Percentiles rank a stretch among this genome's conserved stretches.
These are phyloP conservation scores for Ormyrus labotus DNA, from an alignment of 2,888 invertebrate species.

Conservation along the genomic window DNA sequence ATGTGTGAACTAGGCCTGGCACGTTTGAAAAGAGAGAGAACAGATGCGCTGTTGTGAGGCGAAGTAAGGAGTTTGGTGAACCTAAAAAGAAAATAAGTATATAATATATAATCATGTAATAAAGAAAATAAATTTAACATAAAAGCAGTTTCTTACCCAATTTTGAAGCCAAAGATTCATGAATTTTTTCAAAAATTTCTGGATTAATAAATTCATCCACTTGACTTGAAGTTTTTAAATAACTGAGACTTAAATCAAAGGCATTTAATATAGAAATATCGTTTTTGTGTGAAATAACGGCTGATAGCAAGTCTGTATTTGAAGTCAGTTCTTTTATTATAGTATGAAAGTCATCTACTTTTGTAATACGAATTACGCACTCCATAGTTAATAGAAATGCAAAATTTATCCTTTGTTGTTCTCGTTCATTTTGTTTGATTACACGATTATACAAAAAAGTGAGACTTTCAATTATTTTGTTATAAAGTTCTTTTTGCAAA, in stretches of 20 bases:
- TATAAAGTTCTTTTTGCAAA: constrained; percentile 60
- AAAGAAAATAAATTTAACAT: neutral
- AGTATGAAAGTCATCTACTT: constrained; percentile 71
- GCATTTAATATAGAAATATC: constrained; percentile 64
- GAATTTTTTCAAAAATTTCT: constrained; percentile 63
- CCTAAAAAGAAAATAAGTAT: constrained; percentile 43
- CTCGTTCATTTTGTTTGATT: constrained; percentile 32
- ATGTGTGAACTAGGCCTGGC: constrained; percentile 76
- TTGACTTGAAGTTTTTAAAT: constrained; percentile 60
- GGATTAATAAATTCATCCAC: constrained; percentile 62
- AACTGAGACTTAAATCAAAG: constrained; percentile 66
- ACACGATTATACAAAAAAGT: constrained; percentile 61
- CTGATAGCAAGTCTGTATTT: constrained; percentile 60
- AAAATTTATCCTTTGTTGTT: constrained; percentile 62
- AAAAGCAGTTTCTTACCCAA: constrained; percentile 56
- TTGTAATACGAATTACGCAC: constrained; percentile 79
- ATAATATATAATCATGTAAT: neutral
- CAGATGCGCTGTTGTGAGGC: constrained; percentile 85
- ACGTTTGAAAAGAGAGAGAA: constrained; percentile 82
- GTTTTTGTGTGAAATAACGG: constrained; percentile 62
- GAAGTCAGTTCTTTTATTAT: constrained; percentile 58
- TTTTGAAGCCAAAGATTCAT: constrained; percentile 61
- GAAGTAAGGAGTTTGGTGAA: constrained; percentile 76
- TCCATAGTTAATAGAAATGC: constrained; percentile 80
- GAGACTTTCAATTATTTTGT: constrained; percentile 61